Base-by-base conservation (phyloP, 2,888 invertebrate genomes). In the Arenicola marina region DNA sequence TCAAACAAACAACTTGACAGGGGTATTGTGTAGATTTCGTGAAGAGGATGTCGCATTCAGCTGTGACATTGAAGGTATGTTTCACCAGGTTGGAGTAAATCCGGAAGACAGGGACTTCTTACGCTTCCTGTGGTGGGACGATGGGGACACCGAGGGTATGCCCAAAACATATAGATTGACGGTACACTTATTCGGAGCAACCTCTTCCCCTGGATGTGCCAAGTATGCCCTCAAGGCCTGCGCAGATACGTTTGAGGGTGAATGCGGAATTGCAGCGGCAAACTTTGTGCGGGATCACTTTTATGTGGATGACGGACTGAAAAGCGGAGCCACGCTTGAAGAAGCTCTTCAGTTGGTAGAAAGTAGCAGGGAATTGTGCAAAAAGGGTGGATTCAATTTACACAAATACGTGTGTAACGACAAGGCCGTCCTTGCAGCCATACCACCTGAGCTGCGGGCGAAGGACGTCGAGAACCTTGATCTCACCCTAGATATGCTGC, bases 401-500 rank as follows among this genome's bases (percentile, higher is more conserved):
- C 54, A 53, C 38, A 63, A 63, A 32, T 51, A 59, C 51, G 24
- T 46, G n/a, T 54, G 4, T 38, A 63, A 60, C 38, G 26, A 15
- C 34, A 45, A 26, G 2, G 56, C 29, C 4, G 62, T 62, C 2
- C 2, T 62, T 4, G n/a, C n/a, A 7, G 11, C 33, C 18, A 18
- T 62, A 4, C 59, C 59, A 53, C 4, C 7, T 4, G 51, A 51
- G 18, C 43, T 38, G 4, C 34, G 59, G n/a, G 7, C 53, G 2
- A 53, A 29, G n/a, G 28, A 28, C 18, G 18, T 59, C 28, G 7
- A 59, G 32, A 43, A 24, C 3, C n/a, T 21, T 2, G 28, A 56
- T 45, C 4, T 59, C 2, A 24, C 7, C 15, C 4, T 31, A 11
- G 51, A 59, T n/a, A 18, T 21, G 18, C 15, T 51, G 24, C 53